Conservation (phyloP, 2,797 vertebrate genomes). For the Fratercula arctica region DNA sequence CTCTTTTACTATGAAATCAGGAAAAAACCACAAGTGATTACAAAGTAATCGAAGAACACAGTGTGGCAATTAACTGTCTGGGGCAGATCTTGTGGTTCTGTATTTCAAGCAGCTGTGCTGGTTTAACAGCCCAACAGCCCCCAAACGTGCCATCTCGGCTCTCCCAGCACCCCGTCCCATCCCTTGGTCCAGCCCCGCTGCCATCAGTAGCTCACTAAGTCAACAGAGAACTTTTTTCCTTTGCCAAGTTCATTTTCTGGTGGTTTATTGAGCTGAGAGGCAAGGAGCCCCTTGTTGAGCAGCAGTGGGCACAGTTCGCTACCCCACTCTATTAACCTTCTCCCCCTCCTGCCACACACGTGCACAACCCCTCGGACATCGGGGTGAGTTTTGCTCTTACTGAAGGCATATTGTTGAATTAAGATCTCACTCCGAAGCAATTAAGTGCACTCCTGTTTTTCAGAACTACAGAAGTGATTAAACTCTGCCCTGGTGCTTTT, state of each 20-base stretch:
- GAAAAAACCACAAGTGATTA: background rate
- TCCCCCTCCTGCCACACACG: fast-evolving
- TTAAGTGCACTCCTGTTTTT: background rate
- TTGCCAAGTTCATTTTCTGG: background rate
- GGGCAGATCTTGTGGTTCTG: background rate
- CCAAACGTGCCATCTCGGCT: fast-evolving
- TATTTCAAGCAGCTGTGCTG: fast-evolving
- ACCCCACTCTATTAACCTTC: background rate
- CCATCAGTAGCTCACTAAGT: background rate
- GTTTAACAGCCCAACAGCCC: background rate
- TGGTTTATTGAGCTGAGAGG: background rate
- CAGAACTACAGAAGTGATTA: background rate
- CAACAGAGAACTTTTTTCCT: background rate
- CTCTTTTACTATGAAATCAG: background rate
- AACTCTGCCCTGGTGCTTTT: background rate
- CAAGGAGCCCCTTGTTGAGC: background rate
- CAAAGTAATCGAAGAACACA: background rate
- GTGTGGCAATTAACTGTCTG: background rate
- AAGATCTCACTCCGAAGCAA: background rate
- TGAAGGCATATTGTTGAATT: background rate
- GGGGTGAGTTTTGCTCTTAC: background rate
- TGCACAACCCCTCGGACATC: fast-evolving
- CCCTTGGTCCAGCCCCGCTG: background rate
- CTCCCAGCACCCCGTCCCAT: background rate
- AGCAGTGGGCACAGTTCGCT: fast-evolving